Conservation (phyloP, 1,140 invertebrate species). For the Pentalonia nigronervosa region DNA sequence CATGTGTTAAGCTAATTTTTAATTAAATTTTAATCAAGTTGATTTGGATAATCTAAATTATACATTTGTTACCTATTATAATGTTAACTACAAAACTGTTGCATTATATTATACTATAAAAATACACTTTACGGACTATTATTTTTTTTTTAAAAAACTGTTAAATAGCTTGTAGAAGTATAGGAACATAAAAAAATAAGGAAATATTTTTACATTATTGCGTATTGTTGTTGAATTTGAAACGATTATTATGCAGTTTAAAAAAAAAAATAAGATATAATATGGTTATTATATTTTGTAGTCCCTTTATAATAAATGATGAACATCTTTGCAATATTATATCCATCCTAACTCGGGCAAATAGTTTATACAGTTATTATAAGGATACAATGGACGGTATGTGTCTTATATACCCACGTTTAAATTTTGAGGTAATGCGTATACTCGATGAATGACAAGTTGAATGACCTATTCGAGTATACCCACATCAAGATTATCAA, state of each 20-base stretch:
- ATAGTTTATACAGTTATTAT: slow-evolving; percentile 19
- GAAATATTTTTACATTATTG: not conserved
- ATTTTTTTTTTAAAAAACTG: too few relatives aligned
- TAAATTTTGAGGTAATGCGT: slow-evolving; percentile 5
- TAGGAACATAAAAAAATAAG: not conserved
- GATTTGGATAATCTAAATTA: too few relatives aligned
- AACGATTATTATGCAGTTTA: not conserved
- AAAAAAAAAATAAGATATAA: not conserved
- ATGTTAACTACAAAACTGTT: too few relatives aligned
- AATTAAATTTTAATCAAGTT: too few relatives aligned
- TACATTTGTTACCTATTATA: too few relatives aligned
- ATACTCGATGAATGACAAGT: slow-evolving; percentile 39
- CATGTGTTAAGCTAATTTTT: too few relatives aligned
- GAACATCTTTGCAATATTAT: not conserved
- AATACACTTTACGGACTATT: too few relatives aligned
- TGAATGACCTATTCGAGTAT: slow-evolving; percentile 28
- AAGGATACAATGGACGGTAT: slow-evolving; percentile 40
- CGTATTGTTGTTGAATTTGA: too few relatives aligned
- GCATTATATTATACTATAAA: too few relatives aligned
- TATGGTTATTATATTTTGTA: not conserved
- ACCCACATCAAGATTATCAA: slow-evolving; percentile 48
- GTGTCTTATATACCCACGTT: slow-evolving; percentile 30
- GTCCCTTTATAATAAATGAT: not conserved
- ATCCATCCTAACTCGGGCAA: not conserved
- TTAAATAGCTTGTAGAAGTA: too few relatives aligned